Conservation (phyloP, 2,113 vertebrate genomes). For the Amphiprion percula region DNA sequence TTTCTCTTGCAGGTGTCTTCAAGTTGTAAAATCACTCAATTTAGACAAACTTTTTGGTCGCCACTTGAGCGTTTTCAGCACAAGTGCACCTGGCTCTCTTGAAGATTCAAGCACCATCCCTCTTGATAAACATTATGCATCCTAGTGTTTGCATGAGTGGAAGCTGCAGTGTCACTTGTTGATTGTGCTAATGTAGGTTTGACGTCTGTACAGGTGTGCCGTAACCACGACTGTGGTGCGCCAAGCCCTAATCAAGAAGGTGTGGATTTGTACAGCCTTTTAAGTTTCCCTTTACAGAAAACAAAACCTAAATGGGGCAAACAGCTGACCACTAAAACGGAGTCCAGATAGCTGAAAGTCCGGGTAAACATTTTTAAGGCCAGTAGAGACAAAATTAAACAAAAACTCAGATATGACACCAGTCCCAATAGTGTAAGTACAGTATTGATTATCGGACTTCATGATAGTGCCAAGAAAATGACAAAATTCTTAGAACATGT, state of each 20-base stretch:
- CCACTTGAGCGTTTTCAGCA: slow-evolving; percentile 13
- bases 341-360: slow-evolving; percentile 17
- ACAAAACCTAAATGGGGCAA: slow-evolving; percentile 61
- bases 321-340: slow-evolving; percentile 58
- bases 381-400: slow-evolving; percentile 8
- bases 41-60: too few species aligned
- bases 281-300: slow-evolving; percentile 78
- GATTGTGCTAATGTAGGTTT: slow-evolving; percentile 40
- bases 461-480: not conserved
- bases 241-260: slow-evolving; percentile 52
- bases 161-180: slow-evolving; percentile 65
- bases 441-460: not conserved
- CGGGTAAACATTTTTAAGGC: slow-evolving; percentile 28
- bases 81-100: slow-evolving; percentile 42
- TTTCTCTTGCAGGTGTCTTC: too few species aligned
- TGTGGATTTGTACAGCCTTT: slow-evolving; percentile 60
- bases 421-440: not conserved
- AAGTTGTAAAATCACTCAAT: too few species aligned
- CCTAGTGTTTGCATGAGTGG: slow-evolving; percentile 42
- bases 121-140: slow-evolving; percentile 79
- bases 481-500: too few species aligned
- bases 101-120: slow-evolving; percentile 71
- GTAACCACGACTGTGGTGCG: slow-evolving; percentile 47
- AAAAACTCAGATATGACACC: not conserved
- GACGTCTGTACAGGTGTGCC: slow-evolving; percentile 77